Base-by-base conservation (phyloP, 2,888 invertebrate genomes). In the Andrena fulva region DNA sequence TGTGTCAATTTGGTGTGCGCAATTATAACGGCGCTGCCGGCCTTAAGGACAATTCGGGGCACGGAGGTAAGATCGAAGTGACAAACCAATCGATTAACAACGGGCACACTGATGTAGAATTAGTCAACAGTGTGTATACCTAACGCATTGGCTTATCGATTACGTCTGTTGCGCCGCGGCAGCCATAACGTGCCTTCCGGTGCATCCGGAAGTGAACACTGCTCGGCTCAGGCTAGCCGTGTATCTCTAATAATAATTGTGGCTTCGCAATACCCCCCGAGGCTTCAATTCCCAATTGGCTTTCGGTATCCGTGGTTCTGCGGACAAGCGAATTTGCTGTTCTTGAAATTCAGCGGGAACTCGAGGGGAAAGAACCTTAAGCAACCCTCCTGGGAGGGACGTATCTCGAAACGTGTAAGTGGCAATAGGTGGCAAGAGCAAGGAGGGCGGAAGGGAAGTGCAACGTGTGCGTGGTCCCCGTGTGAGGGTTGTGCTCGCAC, bases 131-230 rank as follows among this genome's bases (percentile, higher is more conserved):
- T 71, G 50, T 67, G 67, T 77, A 27, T 77, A 54, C 64, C 76
- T 84, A 84, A 85, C 85, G 54, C 73, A 88, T 80, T 82, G 71
- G 80, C 66, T 78, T 79, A 80, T 84, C 80, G 89, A 88, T 89
- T 85, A 85, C 60, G 76, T 77, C 70, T 77, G 78, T 77, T 82
- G 71, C 54, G 54, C 66, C 35, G 54, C 35, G 27, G 33, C 54
- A 29, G 59, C 42, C 59, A 27, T 63, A 33, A 69, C 60, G 63
- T 50, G 54, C 72, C 54, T 35, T 78, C 50, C 33, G 24, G 50
- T 68, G 33, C 52, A 74, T 70, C 59, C 66, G 66, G 64, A 66
- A 27, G 60, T 70, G 62, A 71, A 80, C 62, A 48, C 60, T 35
- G 29, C 16, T 2, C 16, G 50, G 31, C 16, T 33, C 31, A 2